phyloP scores from a whole-genome alignment of 2,113 vertebrate species.

The Trachemys scripta region DNA sequence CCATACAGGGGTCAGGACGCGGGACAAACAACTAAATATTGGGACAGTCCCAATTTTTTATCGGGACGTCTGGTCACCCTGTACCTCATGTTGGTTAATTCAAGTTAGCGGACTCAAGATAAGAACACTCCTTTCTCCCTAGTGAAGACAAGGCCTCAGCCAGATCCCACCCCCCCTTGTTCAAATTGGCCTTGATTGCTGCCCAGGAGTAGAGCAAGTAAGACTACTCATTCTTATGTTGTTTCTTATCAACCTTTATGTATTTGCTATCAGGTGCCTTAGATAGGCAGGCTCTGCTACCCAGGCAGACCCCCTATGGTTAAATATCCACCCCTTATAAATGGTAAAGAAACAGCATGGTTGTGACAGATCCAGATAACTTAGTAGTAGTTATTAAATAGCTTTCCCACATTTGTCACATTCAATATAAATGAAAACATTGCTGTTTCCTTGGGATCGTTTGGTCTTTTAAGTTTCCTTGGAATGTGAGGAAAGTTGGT shows the following conservation, averaged over 20 bases:
- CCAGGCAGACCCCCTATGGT: neutral
- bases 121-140: neutral
- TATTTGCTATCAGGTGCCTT: too few species aligned
- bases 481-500: neutral
- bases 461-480: slow-evolving; percentile 49
- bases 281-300: too few species aligned
- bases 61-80: too few species aligned
- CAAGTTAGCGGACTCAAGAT: too few species aligned
- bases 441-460: slow-evolving; percentile 29
- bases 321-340: neutral
- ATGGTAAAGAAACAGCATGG: neutral
- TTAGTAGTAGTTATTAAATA: slow-evolving; percentile 6
- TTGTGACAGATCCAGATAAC: neutral
- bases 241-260: neutral
- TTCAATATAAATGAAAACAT: neutral
- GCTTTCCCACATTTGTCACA: fast-evolving
- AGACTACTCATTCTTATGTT: neutral
- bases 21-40: too few species aligned
- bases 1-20: too few species aligned
- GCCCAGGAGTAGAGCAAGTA: neutral
- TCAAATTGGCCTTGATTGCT: neutral
- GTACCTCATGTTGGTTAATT: too few species aligned
- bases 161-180: neutral
- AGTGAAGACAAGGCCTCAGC: neutral
- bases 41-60: too few species aligned